Evolutionary conservation across 2,888 invertebrate genomes (phyloP).

Genomic region (Orchesellides sinensis): DNA sequence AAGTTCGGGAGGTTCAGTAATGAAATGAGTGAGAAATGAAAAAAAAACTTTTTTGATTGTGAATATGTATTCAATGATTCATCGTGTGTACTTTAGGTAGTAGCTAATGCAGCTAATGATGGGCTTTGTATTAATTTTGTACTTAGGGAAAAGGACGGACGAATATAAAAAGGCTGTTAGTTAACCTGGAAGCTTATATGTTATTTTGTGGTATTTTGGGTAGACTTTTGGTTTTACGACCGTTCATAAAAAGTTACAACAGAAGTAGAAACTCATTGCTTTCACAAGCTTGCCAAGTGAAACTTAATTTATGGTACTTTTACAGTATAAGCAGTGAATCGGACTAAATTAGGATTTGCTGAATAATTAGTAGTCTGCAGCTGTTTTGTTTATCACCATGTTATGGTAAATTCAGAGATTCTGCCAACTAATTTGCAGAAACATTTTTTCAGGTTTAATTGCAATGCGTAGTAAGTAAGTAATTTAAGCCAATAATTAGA

Average conservation of each 20-base stretch:
- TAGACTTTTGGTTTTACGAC: neutral
- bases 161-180: neutral
- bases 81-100: no score
- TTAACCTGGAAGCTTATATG: neutral
- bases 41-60: neutral
- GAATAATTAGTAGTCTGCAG: neutral
- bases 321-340: neutral
- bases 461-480: neutral
- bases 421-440: no score
- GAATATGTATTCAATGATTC: no score
- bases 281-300: neutral
- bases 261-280: neutral
- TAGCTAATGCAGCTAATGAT: no score
- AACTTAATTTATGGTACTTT: neutral
- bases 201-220: neutral
- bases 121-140: neutral
- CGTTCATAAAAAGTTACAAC: neutral
- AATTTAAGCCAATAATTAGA: neutral
- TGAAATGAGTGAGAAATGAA: neutral
- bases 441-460: no score
- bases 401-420: no score
- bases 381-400: no score
- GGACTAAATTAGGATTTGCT: neutral
- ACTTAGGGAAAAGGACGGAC: neutral
- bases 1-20: conserved; percentile 17